Percentiles rank a stretch among this genome's conserved stretches.
Conservation (phyloP, 2,797 vertebrate genomes). For the Silurus aristotelis region DNA sequence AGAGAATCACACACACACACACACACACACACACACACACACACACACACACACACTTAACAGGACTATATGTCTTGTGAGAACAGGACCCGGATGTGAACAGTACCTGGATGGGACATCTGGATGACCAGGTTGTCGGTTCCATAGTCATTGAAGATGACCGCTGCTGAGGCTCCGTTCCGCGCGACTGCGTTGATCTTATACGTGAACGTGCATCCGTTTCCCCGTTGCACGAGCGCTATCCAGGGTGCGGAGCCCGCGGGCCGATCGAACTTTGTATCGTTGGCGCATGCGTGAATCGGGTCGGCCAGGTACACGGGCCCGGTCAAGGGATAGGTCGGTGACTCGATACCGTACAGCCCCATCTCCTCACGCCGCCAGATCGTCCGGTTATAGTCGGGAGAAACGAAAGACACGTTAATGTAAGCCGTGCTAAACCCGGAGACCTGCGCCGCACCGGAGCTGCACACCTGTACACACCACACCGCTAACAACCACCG, state of each 20-base stretch:
- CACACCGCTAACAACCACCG: not conserved
- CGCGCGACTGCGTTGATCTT: conserved; percentile 77
- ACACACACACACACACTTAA: not conserved
- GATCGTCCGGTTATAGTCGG: conserved; percentile 64
- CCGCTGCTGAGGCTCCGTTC: conserved; percentile 75
- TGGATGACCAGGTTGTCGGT: conserved; percentile 78
- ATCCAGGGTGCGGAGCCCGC: conserved; percentile 66
- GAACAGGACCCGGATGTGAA: not conserved
- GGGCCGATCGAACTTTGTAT: conserved; percentile 44
- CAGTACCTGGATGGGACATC: conserved; percentile 81
- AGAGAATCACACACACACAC: not conserved
- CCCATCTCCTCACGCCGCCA: conserved; percentile 77
- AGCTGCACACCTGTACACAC: not conserved
- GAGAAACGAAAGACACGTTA: conserved; percentile 73
- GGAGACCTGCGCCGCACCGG: conserved; percentile 61
- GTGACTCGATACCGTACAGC: conserved; percentile 81
- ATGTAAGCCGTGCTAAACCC: conserved; percentile 77
- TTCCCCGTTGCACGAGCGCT: conserved; percentile 80
- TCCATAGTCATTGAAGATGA: conserved; percentile 80
- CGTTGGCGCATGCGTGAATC: conserved; percentile 47
- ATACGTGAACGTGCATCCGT: conserved; percentile 81
- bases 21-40: not conserved
- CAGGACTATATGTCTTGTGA: no score
- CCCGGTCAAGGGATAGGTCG: conserved; percentile 68
- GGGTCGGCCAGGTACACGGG: conserved; percentile 71